phyloP scores from a whole-genome alignment of 2,113 vertebrate genomes.

The Pseudolaguvia tuberculata region DNA sequence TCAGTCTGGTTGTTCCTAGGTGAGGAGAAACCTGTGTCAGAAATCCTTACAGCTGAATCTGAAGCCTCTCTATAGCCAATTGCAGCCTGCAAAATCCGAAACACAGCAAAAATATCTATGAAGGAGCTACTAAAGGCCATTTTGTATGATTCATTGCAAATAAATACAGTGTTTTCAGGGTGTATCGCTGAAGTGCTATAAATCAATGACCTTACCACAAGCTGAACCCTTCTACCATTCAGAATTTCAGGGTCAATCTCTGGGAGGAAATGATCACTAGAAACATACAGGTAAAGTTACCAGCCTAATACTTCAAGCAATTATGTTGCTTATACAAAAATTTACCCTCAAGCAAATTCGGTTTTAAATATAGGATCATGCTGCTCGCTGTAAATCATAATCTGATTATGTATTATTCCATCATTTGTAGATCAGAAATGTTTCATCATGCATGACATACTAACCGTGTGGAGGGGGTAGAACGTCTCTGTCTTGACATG shows the following conservation, averaged over 20 bases:
- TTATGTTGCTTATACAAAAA: conserved; percentile 15
- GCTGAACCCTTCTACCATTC: conserved; percentile 78
- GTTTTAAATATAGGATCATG: conserved; percentile 12
- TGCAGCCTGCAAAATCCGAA: conserved; percentile 73
- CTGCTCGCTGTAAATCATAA: conserved; percentile 9
- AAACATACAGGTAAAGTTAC: conserved; percentile 29
- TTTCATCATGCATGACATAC: conserved; percentile 45
- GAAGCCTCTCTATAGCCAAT: conserved; percentile 73
- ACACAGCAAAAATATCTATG: conserved; percentile 6
- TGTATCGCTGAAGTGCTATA: not conserved
- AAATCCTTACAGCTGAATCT: conserved; percentile 71
- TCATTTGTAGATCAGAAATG: conserved; percentile 6
- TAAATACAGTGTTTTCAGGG: not conserved
- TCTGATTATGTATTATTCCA: conserved; percentile 3
- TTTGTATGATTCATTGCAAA: not conserved
- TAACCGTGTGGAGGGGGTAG: conserved; percentile 71
- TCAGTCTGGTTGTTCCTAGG: conserved; percentile 67
- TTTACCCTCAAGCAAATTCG: conserved; percentile 8
- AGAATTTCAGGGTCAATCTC: conserved; percentile 74
- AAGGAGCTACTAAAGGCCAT: not conserved
- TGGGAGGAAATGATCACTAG: conserved; percentile 78
- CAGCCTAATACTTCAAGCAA: conserved; percentile 5
- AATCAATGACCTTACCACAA: conserved; percentile 75
- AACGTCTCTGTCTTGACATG: conserved; percentile 58
- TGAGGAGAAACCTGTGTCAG: conserved; percentile 69